Evolutionary conservation across 2,797 vertebrate species (phyloP).

Genomic region (Arremon aurantiirostris): DNA sequence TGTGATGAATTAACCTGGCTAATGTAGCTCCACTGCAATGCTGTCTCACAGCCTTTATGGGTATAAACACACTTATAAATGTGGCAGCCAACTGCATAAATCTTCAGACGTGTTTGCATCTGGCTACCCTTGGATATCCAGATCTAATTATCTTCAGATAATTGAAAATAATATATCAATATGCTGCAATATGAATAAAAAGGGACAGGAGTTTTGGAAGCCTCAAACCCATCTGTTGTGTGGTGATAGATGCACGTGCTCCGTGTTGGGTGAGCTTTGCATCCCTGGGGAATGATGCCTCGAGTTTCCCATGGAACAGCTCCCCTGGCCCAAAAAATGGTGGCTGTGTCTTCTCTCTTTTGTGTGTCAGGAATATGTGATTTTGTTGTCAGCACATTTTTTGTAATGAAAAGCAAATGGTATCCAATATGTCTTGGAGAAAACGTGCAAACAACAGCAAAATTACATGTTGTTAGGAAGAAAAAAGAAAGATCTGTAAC

Average conservation of each 20-base stretch:
- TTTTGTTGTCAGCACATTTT: conserved; percentile 77
- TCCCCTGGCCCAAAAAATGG: conserved; percentile 14
- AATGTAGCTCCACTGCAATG: background rate
- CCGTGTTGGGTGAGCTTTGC: background rate
- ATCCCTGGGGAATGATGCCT: background rate
- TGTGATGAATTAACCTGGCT: conserved; percentile 20
- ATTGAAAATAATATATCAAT: conserved; percentile 50
- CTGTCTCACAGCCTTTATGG: background rate
- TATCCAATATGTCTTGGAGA: conserved; percentile 71
- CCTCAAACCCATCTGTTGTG: background rate
- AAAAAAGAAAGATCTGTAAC: conserved; percentile 52
- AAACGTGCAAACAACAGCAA: conserved; percentile 75
- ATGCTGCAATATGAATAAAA: background rate
- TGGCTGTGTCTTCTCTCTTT: conserved; percentile 66
- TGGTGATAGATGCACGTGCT: background rate
- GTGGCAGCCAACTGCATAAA: conserved; percentile 1
- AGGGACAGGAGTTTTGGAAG: background rate
- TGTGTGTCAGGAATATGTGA: conserved; percentile 71
- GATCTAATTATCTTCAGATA: conserved; percentile 48
- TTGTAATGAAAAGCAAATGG: conserved; percentile 77
- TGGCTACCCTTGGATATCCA: conserved; percentile 24
- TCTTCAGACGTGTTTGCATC: conserved; percentile 22
- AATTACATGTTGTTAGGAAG: conserved; percentile 74
- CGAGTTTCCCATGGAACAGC: background rate
- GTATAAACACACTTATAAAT: background rate